phyloP scores from a whole-genome alignment of 2,113 vertebrate species.

The Archocentrus centrarchus region DNA sequence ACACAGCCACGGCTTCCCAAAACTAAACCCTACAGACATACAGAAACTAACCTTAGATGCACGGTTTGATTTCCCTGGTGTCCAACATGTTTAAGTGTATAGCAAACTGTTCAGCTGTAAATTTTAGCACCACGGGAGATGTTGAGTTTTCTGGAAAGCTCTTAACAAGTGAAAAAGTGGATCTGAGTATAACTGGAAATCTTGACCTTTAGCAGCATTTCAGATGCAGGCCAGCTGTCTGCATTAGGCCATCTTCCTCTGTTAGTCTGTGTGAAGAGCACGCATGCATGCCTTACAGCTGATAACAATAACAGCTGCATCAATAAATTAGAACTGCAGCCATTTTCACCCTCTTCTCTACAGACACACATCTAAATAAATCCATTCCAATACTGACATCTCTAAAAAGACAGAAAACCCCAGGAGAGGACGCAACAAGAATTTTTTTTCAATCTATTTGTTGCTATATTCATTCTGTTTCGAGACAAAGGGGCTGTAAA shows the following conservation, averaged over 20 bases:
- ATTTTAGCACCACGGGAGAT: not conserved
- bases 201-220: constrained; percentile 36
- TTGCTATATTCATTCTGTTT: constrained; percentile 54
- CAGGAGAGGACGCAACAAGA: constrained; percentile 25
- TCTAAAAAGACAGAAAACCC: constrained; percentile 42
- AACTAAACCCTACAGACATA: not conserved
- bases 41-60: not conserved
- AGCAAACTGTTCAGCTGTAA: not conserved
- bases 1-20: not conserved
- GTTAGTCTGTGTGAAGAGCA: constrained; percentile 31
- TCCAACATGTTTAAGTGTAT: not conserved
- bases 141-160: constrained; percentile 30
- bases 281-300: constrained; percentile 29
- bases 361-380: constrained; percentile 55
- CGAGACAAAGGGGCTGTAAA: constrained; percentile 25
- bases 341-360: constrained; percentile 50
- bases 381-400: not conserved
- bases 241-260: constrained; percentile 32
- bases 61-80: constrained; percentile 8
- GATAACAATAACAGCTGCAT: constrained; percentile 67
- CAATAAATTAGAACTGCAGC: constrained; percentile 63
- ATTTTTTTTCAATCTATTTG: constrained; percentile 45
- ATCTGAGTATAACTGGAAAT: not conserved
- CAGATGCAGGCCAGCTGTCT: constrained; percentile 3
- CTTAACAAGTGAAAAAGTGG: constrained; percentile 23